Conservation (phyloP, 2,888 invertebrate species). For the Morpho helenor region DNA sequence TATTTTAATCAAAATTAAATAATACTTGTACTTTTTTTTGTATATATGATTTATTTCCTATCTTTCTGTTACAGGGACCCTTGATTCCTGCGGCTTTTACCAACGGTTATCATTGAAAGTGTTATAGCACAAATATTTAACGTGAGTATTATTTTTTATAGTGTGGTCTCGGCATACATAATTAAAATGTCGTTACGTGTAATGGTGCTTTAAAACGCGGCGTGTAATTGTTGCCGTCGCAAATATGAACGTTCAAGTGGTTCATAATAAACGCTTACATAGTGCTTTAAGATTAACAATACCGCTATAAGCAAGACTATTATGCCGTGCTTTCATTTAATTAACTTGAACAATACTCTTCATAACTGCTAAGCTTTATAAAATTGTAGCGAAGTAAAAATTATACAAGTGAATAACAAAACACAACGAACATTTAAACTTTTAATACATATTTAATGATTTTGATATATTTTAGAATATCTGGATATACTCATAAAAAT, state of each 20-base stretch:
- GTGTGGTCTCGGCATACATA: slow-evolving; percentile 46
- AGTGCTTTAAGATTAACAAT: slow-evolving; percentile 34
- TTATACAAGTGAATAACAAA: neutral
- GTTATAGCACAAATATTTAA: slow-evolving; percentile 77
- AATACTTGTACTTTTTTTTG: neutral
- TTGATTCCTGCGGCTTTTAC: slow-evolving; percentile 99
- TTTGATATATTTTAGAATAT: too few relatives aligned
- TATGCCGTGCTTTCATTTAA: slow-evolving; percentile 12
- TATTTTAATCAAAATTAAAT: too few relatives aligned
- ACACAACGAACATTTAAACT: neutral
- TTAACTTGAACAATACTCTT: slow-evolving; percentile 10
- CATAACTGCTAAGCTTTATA: slow-evolving; percentile 7
- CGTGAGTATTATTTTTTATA: slow-evolving; percentile 69
- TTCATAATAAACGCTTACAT: slow-evolving; percentile 45
- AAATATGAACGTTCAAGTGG: slow-evolving; percentile 44
- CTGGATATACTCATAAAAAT: too few relatives aligned
- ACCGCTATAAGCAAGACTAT: slow-evolving; percentile 14
- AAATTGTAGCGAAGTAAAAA: slow-evolving; percentile 2
- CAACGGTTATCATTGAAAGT: slow-evolving; percentile 97
- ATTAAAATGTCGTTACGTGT: slow-evolving; percentile 61
- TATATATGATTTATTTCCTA: slow-evolving; percentile 4
- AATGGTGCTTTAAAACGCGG: slow-evolving; percentile 47
- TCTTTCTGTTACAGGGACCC: slow-evolving; percentile 88
- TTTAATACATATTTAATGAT: too few relatives aligned
- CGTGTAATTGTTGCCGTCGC: slow-evolving; percentile 47